Evolutionary conservation across 2,888 invertebrate species (phyloP), one percentile per base, ranked within the genome.

Genomic region (Acleris holmiana): DNA sequence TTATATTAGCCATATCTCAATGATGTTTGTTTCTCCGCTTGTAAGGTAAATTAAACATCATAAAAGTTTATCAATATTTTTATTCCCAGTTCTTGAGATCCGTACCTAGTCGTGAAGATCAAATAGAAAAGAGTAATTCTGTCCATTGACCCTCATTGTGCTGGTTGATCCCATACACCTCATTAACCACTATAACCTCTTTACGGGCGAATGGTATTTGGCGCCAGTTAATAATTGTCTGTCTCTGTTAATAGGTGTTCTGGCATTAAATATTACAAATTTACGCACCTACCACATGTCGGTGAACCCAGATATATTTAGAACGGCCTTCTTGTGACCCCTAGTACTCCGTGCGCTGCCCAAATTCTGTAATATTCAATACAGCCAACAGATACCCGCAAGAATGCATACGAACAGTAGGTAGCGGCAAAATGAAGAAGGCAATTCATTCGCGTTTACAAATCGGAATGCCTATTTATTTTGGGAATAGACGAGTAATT

Each of bases 251-350:
- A 21, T 54, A 35, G 19, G 40, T 35, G 19, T 18, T 40, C 18
- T 17, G 29, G 35, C 41, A 41, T 54, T 54, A 54, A 54, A 41
- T 41, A 21, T 54, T n/a, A 19, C 21, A 54, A 40, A 54, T 54
- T 54, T 41, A 54, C 54, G 54, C 54, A 41, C 21, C 54, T 40
- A 54, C 41, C 54, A 21, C 40, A 53, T 46, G 61, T 66, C 61
- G 51, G 66, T 57, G 61, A 66, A 66, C 67, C 54, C 56, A 59
- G 67, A 50, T 67, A 67, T 67, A 63, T 67, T 67, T 67, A 56
- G 67, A 59, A 41, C 63, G 67, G 62, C 62, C 67, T 63, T 59
- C 66, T 54, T 21, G 40, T 51, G 51, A 40, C 50, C 48, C 54
- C 54, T 41, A 47, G 8, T 19, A 47, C 48, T 29, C 48, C 25